Base-by-base conservation (phyloP, 2,888 invertebrate genomes). In the Parasteatoda lunata region DNA sequence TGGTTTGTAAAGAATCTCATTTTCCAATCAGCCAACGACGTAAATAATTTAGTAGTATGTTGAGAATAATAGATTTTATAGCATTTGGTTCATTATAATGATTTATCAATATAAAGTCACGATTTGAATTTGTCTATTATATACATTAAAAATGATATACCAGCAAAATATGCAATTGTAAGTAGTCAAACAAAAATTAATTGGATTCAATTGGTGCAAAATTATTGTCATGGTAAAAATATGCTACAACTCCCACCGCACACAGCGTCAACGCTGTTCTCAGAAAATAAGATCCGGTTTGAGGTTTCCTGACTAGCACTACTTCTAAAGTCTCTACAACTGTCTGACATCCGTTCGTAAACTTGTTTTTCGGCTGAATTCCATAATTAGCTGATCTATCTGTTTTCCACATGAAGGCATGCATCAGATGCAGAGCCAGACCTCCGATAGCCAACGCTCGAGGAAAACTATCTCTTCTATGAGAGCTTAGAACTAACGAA, bases 301-400 rank as follows among this genome's bases (percentile, higher is more conserved):
- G 6, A 1, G 65, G 71, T 49, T 78, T 79, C 65, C 65, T 72
- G 9, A 72, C 79, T 11, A 79, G 51, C 15, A 79, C 65, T 4
- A 79, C 79, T 59, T 79, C 71, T 9, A 30, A 1, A 5, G 13
- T 47, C 45, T 7, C 11, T 30, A n/a, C 15, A 68, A 11, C 48
- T 1, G 5, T 65, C 4, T 64, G 64, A 30, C 2, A 2, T 48
- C 49, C n/a, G 45, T 68, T 30, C 3, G 7, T 3, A 3, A 52
- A 13, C 48, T 69, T 69, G 15, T 13, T 78, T 48, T 48, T 65
- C 3, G 70, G 59, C n/a, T 15, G 69, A 11, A 78, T 7, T 3
- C 69, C 47, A 6, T 78, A 78, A 3, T 47, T 5, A 3, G 71
- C 45, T 11, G 64, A 47, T 7, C 79, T 71, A 5, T 72, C 79